These are phyloP conservation scores for Microtus oregoni DNA, from an alignment of 2,113 vertebrate species.

Conservation along the genomic window DNA sequence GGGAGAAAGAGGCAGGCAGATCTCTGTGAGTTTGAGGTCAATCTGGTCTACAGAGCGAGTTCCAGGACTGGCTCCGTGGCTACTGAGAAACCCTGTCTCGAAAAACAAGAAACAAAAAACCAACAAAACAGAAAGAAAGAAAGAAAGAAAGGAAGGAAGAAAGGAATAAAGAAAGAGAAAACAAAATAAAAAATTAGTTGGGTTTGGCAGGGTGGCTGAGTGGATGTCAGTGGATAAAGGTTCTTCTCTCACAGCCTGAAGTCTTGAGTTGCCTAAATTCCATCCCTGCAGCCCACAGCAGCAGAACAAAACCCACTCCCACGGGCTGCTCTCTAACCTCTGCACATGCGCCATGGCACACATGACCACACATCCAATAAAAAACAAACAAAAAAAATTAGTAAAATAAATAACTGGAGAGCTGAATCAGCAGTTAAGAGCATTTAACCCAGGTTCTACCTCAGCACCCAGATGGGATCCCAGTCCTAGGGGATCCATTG, in stretches of 20 bases:
- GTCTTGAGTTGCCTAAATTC: neutral
- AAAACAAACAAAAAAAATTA: neutral
- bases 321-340: neutral
- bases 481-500: neutral
- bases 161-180: too few relatives aligned
- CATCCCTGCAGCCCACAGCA: neutral
- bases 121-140: too few relatives aligned
- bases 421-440: neutral
- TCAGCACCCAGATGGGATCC: neutral
- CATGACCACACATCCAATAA: neutral
- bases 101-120: too few relatives aligned
- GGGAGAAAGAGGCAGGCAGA: too few relatives aligned
- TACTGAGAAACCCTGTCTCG: too few relatives aligned
- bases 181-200: too few relatives aligned
- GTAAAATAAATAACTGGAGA: neutral
- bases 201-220: neutral
- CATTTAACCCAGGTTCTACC: neutral
- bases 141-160: too few relatives aligned
- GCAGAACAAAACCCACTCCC: neutral
- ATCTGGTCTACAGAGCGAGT: too few relatives aligned
- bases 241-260: neutral
- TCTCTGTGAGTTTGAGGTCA: too few relatives aligned
- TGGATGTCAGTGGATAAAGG: neutral
- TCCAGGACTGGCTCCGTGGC: too few relatives aligned
- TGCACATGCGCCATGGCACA: neutral